phyloP scores from a whole-genome alignment of 2,888 invertebrate genomes.

The Myopa tessellatipennis region DNA sequence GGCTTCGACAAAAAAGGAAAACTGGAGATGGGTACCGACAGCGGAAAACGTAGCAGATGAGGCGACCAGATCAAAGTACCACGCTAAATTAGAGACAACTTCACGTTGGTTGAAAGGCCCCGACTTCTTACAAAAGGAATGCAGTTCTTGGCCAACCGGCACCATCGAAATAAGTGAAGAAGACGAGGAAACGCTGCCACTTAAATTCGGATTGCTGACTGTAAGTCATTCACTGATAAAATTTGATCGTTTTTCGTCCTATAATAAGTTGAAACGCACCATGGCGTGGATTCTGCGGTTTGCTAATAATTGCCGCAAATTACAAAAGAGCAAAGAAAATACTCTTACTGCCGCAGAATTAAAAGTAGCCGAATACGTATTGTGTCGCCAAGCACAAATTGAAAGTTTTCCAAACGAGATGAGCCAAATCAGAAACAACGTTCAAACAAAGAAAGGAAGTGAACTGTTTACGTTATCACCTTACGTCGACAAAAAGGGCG shows the following conservation, averaged over 20 bases:
- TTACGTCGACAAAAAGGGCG: background rate
- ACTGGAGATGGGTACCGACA: slow-evolving; percentile 43
- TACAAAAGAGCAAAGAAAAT: background rate
- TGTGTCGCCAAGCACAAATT: slow-evolving; percentile 13
- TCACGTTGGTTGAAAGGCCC: background rate
- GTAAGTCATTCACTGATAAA: background rate
- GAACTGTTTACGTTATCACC: background rate
- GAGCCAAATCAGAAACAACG: background rate
- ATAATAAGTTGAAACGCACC: slow-evolving; percentile 2
- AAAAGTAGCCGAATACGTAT: background rate
- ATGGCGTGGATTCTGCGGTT: slow-evolving; percentile 13
- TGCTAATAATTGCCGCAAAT: slow-evolving; percentile 3
- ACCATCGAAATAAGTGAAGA: background rate
- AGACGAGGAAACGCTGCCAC: background rate
- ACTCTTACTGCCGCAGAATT: slow-evolving; percentile 9
- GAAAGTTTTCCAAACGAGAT: background rate
- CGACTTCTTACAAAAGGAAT: background rate
- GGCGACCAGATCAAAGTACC: slow-evolving; percentile 37
- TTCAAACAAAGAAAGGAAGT: background rate
- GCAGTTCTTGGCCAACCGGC: background rate
- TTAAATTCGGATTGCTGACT: background rate
- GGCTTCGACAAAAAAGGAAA: slow-evolving; percentile 38
- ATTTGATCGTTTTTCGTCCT: slow-evolving; percentile 14
- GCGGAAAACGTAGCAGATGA: slow-evolving; percentile 37
- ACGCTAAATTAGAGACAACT: background rate